Evolutionary conservation across 2,888 invertebrate genomes (phyloP), one percentile per base, ranked within the genome.

Genomic region (Seira musarum): DNA sequence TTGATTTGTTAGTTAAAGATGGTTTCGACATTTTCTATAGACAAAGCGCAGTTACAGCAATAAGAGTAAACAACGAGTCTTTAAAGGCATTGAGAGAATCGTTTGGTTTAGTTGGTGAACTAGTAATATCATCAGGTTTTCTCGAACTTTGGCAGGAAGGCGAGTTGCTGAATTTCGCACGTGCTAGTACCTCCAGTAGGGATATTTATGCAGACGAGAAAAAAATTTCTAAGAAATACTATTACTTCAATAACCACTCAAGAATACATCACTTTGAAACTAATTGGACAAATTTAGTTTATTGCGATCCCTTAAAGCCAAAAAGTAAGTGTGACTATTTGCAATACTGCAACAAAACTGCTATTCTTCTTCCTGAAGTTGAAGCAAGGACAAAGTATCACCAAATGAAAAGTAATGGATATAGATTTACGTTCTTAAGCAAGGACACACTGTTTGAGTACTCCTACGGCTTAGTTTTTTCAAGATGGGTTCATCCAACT

Each of bases 11-110:
- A 30, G 13, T 66, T n/a, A 3, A 74, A 8, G 0, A 53, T 15
- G 13, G 57, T 40, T 74, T 74, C 65, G 6, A 5, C n/a, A 74
- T 74, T 40, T 74, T 35, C 25, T 60, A 66, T 1, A 53, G 74
- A 49, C 40, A 2, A 24, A 17, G 30, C 19, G 8, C 22, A 24
- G 5, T 21, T 24, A n/a, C n/a, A n/a, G n/a, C n/a, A n/a, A n/a
- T n/a, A n/a, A 21, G 22, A 22, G 63, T 13, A 21, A n/a, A n/a
- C n/a, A n/a, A n/a, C n/a, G n/a, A n/a, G n/a, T n/a, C n/a, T n/a
- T n/a, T n/a, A n/a, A n/a, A n/a, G n/a, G n/a, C n/a, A n/a, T n/a
- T n/a, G n/a, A n/a, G n/a, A n/a, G n/a, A n/a, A n/a, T n/a, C n/a
- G n/a, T n/a, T n/a, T n/a, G n/a, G n/a, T n/a, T n/a, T n/a, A n/a